Conservation (phyloP, 2,113 vertebrate genomes). For the Egretta garzetta region DNA sequence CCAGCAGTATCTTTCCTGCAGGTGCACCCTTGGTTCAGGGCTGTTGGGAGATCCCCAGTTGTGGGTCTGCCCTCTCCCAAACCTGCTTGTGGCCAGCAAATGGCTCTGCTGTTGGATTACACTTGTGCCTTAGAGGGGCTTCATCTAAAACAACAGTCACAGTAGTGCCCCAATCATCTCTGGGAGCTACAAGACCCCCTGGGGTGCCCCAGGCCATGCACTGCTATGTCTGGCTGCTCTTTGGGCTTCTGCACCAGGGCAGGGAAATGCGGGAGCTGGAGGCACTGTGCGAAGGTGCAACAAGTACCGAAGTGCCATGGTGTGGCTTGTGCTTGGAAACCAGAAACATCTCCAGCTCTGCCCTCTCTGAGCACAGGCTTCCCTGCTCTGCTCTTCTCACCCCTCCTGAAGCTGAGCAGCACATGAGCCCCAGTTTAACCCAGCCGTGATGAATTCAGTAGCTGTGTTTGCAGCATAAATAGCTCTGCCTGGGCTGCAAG, state of each 20-base stretch:
- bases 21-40: neutral
- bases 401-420: neutral
- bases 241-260: neutral
- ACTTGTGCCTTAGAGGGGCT: neutral
- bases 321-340: neutral
- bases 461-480: neutral
- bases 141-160: too few relatives aligned
- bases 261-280: fast-evolving
- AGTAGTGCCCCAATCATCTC: fast-evolving
- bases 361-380: neutral
- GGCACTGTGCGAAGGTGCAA: neutral
- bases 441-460: neutral
- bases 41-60: neutral
- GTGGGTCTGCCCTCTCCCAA: neutral
- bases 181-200: neutral
- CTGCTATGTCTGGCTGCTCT: fast-evolving
- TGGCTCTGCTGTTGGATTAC: neutral
- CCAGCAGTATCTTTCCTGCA: fast-evolving
- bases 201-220: fast-evolving
- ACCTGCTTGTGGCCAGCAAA: neutral
- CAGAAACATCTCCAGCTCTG: fast-evolving
- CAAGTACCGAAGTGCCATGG: neutral
- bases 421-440: neutral
- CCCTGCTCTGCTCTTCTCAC: neutral
- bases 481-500: neutral